Percentiles rank a stretch among this genome's conserved stretches.
Evolutionary conservation across 2,113 vertebrate genomes (phyloP).

Genomic region (Callionymus lyra): DNA sequence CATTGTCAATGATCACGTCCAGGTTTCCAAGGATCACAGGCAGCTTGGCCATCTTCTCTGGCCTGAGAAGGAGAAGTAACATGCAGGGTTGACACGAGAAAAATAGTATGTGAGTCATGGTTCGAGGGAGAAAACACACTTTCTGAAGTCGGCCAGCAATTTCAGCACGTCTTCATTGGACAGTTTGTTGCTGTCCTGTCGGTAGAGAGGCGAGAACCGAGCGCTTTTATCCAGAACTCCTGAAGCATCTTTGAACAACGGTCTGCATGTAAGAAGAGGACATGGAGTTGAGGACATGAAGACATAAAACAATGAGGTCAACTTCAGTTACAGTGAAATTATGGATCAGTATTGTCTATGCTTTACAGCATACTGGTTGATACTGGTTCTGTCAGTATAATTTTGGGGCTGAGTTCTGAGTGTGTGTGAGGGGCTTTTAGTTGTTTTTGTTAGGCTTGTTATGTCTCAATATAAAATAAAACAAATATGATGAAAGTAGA

Average conservation of each 20-base stretch:
- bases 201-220: slow-evolving; percentile 90
- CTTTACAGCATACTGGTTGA: no score
- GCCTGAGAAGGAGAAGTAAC: slow-evolving; percentile 62
- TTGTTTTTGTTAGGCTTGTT: no score
- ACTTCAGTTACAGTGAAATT: no score
- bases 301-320: no score
- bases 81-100: no score
- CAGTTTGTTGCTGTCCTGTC: slow-evolving; percentile 93
- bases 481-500: no score
- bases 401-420: no score
- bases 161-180: slow-evolving; percentile 96
- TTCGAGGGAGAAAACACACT: slow-evolving; percentile 69
- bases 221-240: slow-evolving; percentile 87
- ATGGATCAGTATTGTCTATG: no score
- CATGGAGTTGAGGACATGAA: background rate
- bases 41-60: slow-evolving; percentile 96
- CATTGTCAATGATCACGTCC: slow-evolving; percentile 90
- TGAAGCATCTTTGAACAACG: slow-evolving; percentile 85
- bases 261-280: slow-evolving; percentile 60
- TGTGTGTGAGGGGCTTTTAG: no score
- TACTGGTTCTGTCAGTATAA: no score
- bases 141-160: slow-evolving; percentile 88
- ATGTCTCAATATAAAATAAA: no score
- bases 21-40: slow-evolving; percentile 96
- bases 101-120: no score